Conservation (phyloP, 2,113 vertebrate genomes). For the Ptyas mucosa region DNA sequence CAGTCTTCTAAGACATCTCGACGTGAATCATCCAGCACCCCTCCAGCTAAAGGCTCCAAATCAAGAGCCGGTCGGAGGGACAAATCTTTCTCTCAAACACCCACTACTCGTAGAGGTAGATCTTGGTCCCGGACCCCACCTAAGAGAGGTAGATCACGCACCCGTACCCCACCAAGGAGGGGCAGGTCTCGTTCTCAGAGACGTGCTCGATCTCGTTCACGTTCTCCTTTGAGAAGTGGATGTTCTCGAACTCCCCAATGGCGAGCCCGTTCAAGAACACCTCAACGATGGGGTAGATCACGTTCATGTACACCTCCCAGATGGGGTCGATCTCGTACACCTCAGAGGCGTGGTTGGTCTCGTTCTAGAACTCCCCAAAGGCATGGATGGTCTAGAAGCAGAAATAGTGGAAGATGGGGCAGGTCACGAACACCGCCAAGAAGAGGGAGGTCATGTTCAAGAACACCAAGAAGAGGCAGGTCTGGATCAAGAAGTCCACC, state of each 20-base stretch:
- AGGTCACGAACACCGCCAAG: conserved; percentile 54
- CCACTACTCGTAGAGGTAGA: conserved; percentile 32
- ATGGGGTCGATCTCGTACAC: conserved; percentile 59
- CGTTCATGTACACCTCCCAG: conserved; percentile 47
- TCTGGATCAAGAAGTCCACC: conserved; percentile 60
- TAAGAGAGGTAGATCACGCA: conserved; percentile 27
- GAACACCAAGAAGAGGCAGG: conserved; percentile 52
- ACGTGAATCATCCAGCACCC: conserved; percentile 40
- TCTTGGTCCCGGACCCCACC: conserved; percentile 49
- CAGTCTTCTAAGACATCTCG: conserved; percentile 2
- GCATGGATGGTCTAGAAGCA: conserved; percentile 62
- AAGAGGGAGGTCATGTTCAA: conserved; percentile 57
- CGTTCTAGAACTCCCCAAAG: conserved; percentile 63
- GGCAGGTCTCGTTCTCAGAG: conserved; percentile 49
- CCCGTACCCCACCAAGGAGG: conserved; percentile 42
- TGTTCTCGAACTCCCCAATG: conserved; percentile 55
- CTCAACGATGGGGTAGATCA: conserved; percentile 59
- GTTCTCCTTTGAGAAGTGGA: conserved; percentile 46
- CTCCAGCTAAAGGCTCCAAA: conserved; percentile 42
- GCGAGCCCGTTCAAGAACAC: conserved; percentile 59
- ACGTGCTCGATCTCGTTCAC: conserved; percentile 51
- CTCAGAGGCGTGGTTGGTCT: conserved; percentile 54
- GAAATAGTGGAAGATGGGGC: conserved; percentile 45
- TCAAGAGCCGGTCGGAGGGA: conserved; percentile 47
- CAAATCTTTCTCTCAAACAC: conserved; percentile 21